Evolutionary conservation across 2,888 invertebrate genomes (phyloP), one percentile per base, ranked within the genome.

Genomic region (Bugulina stolonifera): DNA sequence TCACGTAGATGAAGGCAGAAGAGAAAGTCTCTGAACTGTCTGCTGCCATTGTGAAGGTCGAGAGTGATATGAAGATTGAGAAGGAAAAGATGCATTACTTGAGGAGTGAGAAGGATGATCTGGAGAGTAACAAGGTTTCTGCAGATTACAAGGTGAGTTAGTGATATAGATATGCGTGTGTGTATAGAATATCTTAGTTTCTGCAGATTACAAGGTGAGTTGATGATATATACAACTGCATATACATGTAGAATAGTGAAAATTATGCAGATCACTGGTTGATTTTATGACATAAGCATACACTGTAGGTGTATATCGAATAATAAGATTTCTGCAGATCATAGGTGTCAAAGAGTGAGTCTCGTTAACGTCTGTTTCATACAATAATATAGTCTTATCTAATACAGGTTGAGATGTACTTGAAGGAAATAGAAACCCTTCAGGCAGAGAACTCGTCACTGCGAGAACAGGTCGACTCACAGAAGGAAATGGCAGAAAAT

Each of bases 401-500:
- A 25, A 27, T 64, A n/a, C 64, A 64, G 64, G 64, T 32, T 14
- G 64, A 64, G 18, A 64, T 64, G 64, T 64, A 64, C 27, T 27
- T 25, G 34, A 27, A n/a, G 34, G 64, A 64, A n/a, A 34, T 64
- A 64, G 64, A 27, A 5, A 32, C 64, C 25, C 64, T 64, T 27
- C 64, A 64, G 18, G 32, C 10, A 5, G 64, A 64, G n/a, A 64
- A 64, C 32, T 32, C 32, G 10, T 27, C 64, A 32, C 64, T 64
- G 14, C 2, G 34, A 64, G 77, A 78, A 23, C 80, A 81, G 76
- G 75, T 79, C 27, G 75, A 78, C 58, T 72, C 79, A 32, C 75
- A 81, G n/a, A 79, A 79, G 73, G 78, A 78, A 3, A 76, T 78
- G n/a, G 76, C 80, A 18, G 78, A 79, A 71, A 71, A 75, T 29